phyloP scores from a whole-genome alignment of 2,797 vertebrate species.

The Melanotaenia maccullochi region DNA sequence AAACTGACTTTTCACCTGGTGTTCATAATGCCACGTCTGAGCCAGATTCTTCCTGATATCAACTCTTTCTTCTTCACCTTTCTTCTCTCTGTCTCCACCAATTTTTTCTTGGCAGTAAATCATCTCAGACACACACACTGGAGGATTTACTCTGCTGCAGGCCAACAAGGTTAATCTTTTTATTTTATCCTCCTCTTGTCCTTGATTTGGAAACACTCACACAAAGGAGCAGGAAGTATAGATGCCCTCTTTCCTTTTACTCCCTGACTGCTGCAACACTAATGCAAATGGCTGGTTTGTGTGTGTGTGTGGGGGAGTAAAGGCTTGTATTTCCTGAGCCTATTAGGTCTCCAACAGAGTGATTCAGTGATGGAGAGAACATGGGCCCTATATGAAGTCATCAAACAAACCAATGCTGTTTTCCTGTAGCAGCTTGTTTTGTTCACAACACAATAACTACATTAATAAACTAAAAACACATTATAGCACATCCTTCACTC shows the following conservation, averaged over 20 bases:
- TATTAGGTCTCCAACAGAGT: conserved; percentile 5
- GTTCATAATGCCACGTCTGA: not conserved
- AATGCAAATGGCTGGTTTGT: conserved; percentile 7
- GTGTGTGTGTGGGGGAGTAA: conserved; percentile 12
- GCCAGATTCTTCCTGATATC: conserved; percentile 11
- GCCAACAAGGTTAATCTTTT: conserved; percentile 66
- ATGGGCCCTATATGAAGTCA: not conserved
- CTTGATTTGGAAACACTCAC: conserved; percentile 47
- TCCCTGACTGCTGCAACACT: not conserved
- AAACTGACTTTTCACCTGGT: conserved; percentile 22
- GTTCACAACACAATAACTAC: not conserved
- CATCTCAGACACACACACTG: conserved; percentile 31
- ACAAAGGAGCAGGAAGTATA: conserved; percentile 40
- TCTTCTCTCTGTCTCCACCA: conserved; percentile 10
- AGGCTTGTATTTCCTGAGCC: conserved; percentile 20
- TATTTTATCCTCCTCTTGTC: conserved; percentile 33
- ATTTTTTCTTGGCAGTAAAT: conserved; percentile 43
- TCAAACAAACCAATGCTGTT: not conserved
- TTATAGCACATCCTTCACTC: not conserved
- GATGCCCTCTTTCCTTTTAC: conserved; percentile 12
- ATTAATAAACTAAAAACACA: not conserved
- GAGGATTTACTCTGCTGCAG: conserved; percentile 38
- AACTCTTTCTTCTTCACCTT: conserved; percentile 10
- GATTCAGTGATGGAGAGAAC: not conserved
- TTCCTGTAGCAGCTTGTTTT: not conserved